Conservation (phyloP, 2,113 vertebrate species). For the Tor tambroides region DNA sequence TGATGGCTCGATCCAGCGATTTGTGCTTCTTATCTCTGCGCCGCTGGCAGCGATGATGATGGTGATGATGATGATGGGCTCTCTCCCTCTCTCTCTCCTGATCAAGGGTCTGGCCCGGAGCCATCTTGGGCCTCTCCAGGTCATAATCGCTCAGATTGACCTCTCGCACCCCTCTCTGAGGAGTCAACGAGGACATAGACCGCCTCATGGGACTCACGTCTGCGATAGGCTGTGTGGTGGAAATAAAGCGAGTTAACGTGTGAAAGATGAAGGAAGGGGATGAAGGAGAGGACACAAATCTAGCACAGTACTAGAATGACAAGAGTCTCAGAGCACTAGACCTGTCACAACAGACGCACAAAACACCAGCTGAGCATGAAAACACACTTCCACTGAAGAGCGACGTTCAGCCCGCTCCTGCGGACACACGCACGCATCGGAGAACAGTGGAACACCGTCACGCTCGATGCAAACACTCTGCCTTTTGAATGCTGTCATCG, state of each 20-base stretch:
- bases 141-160: slow-evolving; percentile 79
- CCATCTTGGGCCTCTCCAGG: slow-evolving; percentile 72
- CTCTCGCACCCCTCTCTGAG: slow-evolving; percentile 78
- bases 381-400: slow-evolving; percentile 35
- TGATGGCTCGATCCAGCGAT: slow-evolving; percentile 81
- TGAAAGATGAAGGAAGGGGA: slow-evolving; percentile 9
- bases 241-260: not conserved
- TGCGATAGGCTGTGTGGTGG: slow-evolving; percentile 79
- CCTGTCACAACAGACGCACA: slow-evolving; percentile 37
- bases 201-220: slow-evolving; percentile 92
- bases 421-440: slow-evolving; percentile 21
- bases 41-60: slow-evolving; percentile 90
- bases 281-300: not conserved
- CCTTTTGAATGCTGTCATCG: slow-evolving; percentile 43
- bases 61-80: slow-evolving; percentile 77
- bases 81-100: slow-evolving; percentile 79
- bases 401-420: slow-evolving; percentile 14
- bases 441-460: slow-evolving; percentile 32
- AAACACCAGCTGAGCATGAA: slow-evolving; percentile 38
- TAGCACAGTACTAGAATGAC: slow-evolving; percentile 25
- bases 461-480: slow-evolving; percentile 45
- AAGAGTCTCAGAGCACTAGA: slow-evolving; percentile 12
- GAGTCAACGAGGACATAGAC: slow-evolving; percentile 88
- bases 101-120: slow-evolving; percentile 49
- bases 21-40: slow-evolving; percentile 89